These are phyloP conservation scores for Catostylus mosaicus DNA, from an alignment of 30 jellyfish, hydroid and myxozoan species.

Conservation along the genomic window DNA sequence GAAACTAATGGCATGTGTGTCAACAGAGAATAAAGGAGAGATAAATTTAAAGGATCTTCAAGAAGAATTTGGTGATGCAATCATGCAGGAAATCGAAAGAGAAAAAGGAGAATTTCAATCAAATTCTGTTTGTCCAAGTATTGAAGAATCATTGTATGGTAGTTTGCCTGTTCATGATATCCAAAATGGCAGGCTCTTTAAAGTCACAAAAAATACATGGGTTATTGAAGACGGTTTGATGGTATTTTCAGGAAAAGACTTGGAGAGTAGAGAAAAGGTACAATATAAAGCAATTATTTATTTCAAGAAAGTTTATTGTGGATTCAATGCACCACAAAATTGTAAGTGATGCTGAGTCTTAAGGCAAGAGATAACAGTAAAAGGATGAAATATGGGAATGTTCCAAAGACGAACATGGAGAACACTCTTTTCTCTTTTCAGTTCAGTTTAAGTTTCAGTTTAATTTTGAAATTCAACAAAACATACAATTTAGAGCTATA, in stretches of 20 bases:
- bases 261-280: slow-evolving; percentile 65
- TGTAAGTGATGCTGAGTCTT: no score
- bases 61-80: slow-evolving; percentile 64
- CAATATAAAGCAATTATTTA: neutral
- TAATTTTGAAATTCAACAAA: no score
- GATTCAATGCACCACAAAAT: no score
- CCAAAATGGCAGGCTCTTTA: neutral
- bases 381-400: no score
- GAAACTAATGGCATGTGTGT: slow-evolving; percentile 4
- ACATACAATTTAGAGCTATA: no score
- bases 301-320: neutral
- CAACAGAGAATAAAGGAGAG: slow-evolving; percentile 26
- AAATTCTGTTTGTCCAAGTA: neutral
- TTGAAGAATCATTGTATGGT: neutral
- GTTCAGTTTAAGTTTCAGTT: no score
- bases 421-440: no score
- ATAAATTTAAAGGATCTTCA: slow-evolving; percentile 12
- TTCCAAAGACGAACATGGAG: no score
- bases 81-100: slow-evolving; percentile 31
- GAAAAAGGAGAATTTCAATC: neutral
- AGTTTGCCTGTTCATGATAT: neutral
- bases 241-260: slow-evolving; percentile 56
- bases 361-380: no score
- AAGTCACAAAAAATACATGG: slow-evolving; percentile 35
- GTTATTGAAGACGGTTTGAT: slow-evolving; percentile 37